A percentile compares a stretch with the other conserved stretches of the same genome.
phyloP scores from a whole-genome alignment of 2,113 vertebrate genomes.

The Heteronetta atricapilla region DNA sequence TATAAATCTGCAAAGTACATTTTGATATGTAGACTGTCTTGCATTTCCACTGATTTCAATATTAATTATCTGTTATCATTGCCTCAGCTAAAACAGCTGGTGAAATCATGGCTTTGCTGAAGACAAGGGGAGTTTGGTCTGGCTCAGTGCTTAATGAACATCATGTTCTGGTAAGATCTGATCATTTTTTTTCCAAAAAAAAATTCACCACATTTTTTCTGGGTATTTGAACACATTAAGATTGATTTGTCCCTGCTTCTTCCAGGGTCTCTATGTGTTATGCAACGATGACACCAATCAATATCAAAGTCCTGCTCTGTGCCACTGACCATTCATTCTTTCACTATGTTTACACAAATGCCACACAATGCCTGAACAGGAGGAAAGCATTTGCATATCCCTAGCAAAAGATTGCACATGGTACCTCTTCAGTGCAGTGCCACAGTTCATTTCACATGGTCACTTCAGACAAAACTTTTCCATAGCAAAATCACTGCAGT shows the following conservation, averaged over 20 bases:
- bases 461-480: not conserved
- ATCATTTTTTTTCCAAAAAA: conserved; percentile 19
- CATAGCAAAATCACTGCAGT: not conserved
- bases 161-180: not conserved
- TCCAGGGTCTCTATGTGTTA: not conserved
- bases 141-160: not conserved
- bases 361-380: not conserved
- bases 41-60: not conserved
- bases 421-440: not conserved
- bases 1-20: not conserved
- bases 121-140: not conserved
- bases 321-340: not conserved
- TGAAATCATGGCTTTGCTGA: not conserved
- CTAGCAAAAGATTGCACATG: not conserved
- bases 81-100: not conserved
- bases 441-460: not conserved
- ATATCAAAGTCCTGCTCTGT: not conserved
- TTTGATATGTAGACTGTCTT: not conserved
- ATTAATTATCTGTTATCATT: not conserved
- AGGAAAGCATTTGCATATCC: not conserved
- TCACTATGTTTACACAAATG: not conserved
- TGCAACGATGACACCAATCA: conserved; percentile 22
- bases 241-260: conserved; percentile 37
- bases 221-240: conserved; percentile 34
- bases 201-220: conserved; percentile 38